Conservation (phyloP, 1,140 invertebrate species). For the Lepidurus packardi region DNA sequence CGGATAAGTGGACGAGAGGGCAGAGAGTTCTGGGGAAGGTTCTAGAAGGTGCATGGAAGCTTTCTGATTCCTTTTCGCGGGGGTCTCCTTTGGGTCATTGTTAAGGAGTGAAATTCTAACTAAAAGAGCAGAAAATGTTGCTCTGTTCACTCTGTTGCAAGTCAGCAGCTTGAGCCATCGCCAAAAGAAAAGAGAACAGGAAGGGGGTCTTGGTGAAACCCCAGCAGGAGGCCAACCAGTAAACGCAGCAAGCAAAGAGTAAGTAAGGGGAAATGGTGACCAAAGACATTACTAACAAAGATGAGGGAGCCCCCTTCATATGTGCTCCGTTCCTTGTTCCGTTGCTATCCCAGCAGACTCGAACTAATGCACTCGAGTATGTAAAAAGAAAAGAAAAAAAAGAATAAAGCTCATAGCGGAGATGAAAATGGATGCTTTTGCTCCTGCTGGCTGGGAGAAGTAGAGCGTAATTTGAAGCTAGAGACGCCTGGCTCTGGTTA, state of each 20-base stretch:
- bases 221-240: conserved; percentile 16
- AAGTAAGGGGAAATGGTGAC: conserved; percentile 19
- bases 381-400: neutral
- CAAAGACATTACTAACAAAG: conserved; percentile 19
- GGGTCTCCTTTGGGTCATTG: neutral
- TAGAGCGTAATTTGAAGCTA: conserved; percentile 18
- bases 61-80: neutral
- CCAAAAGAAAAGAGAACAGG: conserved; percentile 17
- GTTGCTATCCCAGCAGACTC: conserved; percentile 18
- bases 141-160: conserved; percentile 7
- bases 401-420: neutral
- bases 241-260: conserved; percentile 3
- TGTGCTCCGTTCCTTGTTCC: neutral
- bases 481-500: conserved; percentile 14
- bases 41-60: neutral
- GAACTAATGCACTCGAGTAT: conserved; percentile 15
- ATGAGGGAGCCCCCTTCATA: conserved; percentile 13
- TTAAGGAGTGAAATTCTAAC: conserved; percentile 7
- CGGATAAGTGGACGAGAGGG: too few relatives aligned
- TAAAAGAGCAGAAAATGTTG: conserved; percentile 22
- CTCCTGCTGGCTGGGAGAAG: neutral
- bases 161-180: conserved; percentile 17
- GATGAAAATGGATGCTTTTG: conserved; percentile 12
- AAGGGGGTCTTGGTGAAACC: conserved; percentile 20
- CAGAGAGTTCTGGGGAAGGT: too few relatives aligned